Evolutionary conservation across 2,888 invertebrate species (phyloP).

Genomic region (Salpingus planirostris): DNA sequence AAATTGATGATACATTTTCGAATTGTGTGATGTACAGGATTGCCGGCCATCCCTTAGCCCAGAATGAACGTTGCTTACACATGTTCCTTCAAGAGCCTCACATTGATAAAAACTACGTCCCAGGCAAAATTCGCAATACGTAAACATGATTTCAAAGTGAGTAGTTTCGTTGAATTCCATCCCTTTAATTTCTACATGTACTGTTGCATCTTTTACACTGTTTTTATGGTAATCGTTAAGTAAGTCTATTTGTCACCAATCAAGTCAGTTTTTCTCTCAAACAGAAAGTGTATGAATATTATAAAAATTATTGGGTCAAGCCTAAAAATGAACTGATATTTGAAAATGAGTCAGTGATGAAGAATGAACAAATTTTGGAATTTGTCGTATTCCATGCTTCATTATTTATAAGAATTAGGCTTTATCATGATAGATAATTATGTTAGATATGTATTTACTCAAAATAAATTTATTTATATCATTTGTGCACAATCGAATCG

Average conservation of each 20-base stretch:
- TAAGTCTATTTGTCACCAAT: no score
- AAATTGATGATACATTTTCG: no score
- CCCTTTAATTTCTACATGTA: conserved; percentile 16
- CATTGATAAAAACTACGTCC: conserved; percentile 99
- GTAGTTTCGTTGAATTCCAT: conserved; percentile 20
- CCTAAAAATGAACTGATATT: no score
- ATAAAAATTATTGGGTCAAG: no score
- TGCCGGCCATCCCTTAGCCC: conserved; percentile 96
- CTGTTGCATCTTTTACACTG: conserved; percentile 4
- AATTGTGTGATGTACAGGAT: no score
- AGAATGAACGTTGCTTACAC: conserved; percentile 97
- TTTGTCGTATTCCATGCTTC: conserved; percentile 24
- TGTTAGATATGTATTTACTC: conserved; percentile 29
- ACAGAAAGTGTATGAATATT: no score
- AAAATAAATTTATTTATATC: conserved; percentile 34
- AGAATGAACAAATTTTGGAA: no score
- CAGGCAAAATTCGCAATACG: conserved; percentile 97
- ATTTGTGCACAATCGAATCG: conserved; percentile 36
- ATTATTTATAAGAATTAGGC: conserved; percentile 19
- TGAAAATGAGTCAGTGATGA: no score
- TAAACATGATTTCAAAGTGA: conserved; percentile 38
- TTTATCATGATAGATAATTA: conserved; percentile 17
- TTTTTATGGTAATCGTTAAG: conserved; percentile 11
- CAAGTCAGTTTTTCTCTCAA: no score
- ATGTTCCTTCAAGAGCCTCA: conserved; percentile 97